phyloP scores from a whole-genome alignment of 2,888 invertebrate genomes.

The Sinelater perroti region DNA sequence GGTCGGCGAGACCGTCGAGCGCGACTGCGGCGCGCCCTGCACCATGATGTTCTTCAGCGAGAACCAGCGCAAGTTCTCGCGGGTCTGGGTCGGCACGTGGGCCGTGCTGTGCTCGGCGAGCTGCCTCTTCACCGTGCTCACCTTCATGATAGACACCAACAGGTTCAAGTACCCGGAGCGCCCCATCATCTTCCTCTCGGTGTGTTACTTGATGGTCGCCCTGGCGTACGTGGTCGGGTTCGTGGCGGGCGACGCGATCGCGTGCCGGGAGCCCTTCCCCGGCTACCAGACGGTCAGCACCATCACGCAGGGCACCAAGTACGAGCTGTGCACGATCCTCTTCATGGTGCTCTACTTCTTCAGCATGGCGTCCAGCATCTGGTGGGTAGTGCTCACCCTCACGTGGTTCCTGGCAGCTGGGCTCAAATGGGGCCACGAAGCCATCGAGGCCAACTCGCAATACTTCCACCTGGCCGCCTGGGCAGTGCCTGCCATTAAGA shows the following conservation, averaged over 20 bases:
- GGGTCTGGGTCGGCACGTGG: conserved; percentile 94
- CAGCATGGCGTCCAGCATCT: conserved; percentile 95
- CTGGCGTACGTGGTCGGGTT: conserved; percentile 90
- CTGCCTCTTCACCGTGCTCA: conserved; percentile 91
- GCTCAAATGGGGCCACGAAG: conserved; percentile 97
- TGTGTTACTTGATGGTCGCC: conserved; percentile 95
- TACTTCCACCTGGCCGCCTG: conserved; percentile 98
- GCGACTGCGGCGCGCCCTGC: conserved; percentile 90
- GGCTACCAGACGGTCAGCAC: conserved; percentile 81
- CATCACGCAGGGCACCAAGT: conserved; percentile 87
- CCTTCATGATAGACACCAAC: conserved; percentile 93
- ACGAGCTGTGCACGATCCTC: conserved; percentile 87
- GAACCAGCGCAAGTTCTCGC: conserved; percentile 81
- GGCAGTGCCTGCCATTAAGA: conserved; percentile 96
- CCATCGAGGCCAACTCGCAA: conserved; percentile 96
- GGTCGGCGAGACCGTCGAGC: conserved; percentile 77
- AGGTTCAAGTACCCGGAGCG: conserved; percentile 97
- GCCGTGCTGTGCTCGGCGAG: conserved; percentile 89
- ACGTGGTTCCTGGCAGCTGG: conserved; percentile 98
- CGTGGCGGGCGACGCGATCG: conserved; percentile 81
- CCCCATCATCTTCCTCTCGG: conserved; percentile 95
- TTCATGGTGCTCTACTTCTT: conserved; percentile 98
- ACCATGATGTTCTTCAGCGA: conserved; percentile 91
- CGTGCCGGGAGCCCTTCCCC: conserved; percentile 85
- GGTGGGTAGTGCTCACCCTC: conserved; percentile 96